A percentile compares a stretch with the other conserved stretches of the same genome.
These are phyloP conservation scores for Nothocercus nigrocapillus DNA, from an alignment of 2,113 vertebrate genomes.

Conservation along the genomic window DNA sequence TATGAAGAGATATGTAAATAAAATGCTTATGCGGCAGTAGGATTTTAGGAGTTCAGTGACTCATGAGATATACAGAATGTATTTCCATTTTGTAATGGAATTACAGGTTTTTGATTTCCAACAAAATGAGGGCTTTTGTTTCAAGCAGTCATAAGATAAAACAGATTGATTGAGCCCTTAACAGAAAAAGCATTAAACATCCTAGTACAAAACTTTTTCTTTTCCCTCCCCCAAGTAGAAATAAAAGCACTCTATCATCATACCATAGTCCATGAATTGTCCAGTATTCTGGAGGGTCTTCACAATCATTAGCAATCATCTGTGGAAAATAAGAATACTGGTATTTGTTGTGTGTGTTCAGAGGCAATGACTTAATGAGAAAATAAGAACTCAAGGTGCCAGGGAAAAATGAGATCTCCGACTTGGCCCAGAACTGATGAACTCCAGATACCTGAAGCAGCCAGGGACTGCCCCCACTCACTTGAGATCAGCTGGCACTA, in stretches of 20 bases:
- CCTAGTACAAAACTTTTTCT: not conserved
- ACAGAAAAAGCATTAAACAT: not conserved
- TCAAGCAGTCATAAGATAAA: not conserved
- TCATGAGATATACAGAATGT: not conserved
- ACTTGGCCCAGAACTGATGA: not conserved
- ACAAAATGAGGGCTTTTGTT: not conserved
- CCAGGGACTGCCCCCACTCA: not conserved
- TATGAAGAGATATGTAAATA: not conserved
- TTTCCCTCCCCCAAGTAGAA: not conserved
- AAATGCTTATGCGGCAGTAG: not conserved
- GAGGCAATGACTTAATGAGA: not conserved
- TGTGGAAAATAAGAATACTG: slow-evolving; percentile 19
- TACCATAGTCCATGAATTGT: slow-evolving; percentile 83
- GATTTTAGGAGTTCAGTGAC: not conserved
- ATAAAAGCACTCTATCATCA: not conserved
- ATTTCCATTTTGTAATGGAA: not conserved
- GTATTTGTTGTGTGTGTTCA: not conserved
- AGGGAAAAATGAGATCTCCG: not conserved
- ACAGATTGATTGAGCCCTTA: not conserved
- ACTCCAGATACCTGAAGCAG: not conserved
- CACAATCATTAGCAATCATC: slow-evolving; percentile 68
- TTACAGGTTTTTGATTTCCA: not conserved
- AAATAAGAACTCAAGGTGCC: not conserved
- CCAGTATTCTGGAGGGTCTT: slow-evolving; percentile 77
- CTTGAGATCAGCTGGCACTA: not conserved